phyloP scores from a whole-genome alignment of 92 coral and sea anemone genomes.

The Montipora capitata region DNA sequence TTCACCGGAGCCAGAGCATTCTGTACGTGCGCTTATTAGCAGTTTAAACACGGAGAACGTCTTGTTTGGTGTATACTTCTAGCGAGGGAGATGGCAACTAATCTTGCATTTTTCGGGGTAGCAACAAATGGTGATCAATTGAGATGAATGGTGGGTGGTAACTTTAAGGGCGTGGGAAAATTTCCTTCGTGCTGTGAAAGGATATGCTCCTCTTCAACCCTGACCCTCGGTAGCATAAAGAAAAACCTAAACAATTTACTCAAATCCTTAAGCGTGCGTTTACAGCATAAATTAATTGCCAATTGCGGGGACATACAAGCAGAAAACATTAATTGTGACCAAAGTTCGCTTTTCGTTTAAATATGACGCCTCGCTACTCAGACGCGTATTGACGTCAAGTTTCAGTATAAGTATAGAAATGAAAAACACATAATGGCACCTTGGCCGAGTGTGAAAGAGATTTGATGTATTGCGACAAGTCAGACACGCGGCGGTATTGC shows the following conservation, averaged over 20 bases:
- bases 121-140: slow-evolving; percentile 44
- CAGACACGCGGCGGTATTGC: slow-evolving; percentile 57
- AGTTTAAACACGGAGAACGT: slow-evolving; percentile 14
- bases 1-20: slow-evolving; percentile 1
- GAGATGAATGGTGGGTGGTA: slow-evolving; percentile 31
- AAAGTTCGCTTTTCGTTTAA: slow-evolving; percentile 58
- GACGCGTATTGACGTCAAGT: slow-evolving; percentile 18
- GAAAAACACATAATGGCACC: background rate
- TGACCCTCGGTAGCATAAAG: slow-evolving; percentile 15
- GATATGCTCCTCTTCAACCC: slow-evolving; percentile 8
- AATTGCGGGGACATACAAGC: slow-evolving; percentile 78
- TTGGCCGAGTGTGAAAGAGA: slow-evolving; percentile 6
- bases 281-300: slow-evolving; percentile 77
- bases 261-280: slow-evolving; percentile 41
- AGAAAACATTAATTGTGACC: slow-evolving; percentile 52
- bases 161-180: slow-evolving; percentile 51
- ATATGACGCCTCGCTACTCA: slow-evolving; percentile 45
- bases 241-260: slow-evolving; percentile 49
- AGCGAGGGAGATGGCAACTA: background rate
- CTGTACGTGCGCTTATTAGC: background rate
- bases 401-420: too few relatives aligned
- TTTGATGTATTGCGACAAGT: slow-evolving; percentile 40
- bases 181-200: slow-evolving; percentile 26
- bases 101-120: slow-evolving; percentile 34
- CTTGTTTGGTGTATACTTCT: slow-evolving; percentile 3